Percentiles rank a stretch among this genome's conserved stretches.
Conservation (phyloP, 2,888 invertebrate species). For the Conchocele bisecta region DNA sequence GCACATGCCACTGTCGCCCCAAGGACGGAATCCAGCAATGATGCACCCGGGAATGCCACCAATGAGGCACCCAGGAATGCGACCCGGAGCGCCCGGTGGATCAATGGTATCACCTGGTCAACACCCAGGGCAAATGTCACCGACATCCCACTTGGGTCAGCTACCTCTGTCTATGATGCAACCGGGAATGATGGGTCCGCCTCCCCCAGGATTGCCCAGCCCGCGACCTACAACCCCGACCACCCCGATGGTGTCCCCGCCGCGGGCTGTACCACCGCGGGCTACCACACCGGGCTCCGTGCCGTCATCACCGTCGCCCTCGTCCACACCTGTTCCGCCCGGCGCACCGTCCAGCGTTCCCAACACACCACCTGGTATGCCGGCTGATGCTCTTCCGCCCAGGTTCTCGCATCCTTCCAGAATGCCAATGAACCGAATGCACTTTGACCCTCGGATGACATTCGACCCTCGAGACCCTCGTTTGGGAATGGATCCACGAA, state of each 20-base stretch:
- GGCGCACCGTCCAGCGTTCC: constrained; percentile 28
- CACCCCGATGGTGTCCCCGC: constrained; percentile 41
- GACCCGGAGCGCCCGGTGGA: constrained; percentile 36
- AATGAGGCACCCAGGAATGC: constrained; percentile 49
- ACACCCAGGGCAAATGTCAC: constrained; percentile 52
- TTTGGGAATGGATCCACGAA: constrained; percentile 24
- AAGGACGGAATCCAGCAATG: constrained; percentile 49
- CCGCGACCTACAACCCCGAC: constrained; percentile 11
- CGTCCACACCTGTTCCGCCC: constrained; percentile 22
- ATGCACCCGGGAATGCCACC: constrained; percentile 49
- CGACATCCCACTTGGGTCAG: constrained; percentile 45
- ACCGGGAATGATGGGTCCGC: constrained; percentile 34
- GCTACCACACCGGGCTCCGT: constrained; percentile 50
- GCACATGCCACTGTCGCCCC: constrained; percentile 31
- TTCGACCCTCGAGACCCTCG: constrained; percentile 1
- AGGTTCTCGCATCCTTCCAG: constrained; percentile 41
- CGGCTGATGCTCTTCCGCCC: constrained; percentile 22
- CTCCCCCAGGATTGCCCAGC: constrained; percentile 45
- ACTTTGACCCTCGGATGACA: constrained; percentile 43
- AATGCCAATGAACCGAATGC: constrained; percentile 23
- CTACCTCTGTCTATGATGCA: constrained; percentile 43
- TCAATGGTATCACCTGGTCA: constrained; percentile 32
- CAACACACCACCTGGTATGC: constrained; percentile 36
- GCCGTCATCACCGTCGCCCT: constrained; percentile 52
- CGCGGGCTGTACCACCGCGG: constrained; percentile 35